Evolutionary conservation across 1,140 invertebrate genomes (phyloP), one percentile per base, ranked within the genome.

Genomic region (Drosophila sproati): DNA sequence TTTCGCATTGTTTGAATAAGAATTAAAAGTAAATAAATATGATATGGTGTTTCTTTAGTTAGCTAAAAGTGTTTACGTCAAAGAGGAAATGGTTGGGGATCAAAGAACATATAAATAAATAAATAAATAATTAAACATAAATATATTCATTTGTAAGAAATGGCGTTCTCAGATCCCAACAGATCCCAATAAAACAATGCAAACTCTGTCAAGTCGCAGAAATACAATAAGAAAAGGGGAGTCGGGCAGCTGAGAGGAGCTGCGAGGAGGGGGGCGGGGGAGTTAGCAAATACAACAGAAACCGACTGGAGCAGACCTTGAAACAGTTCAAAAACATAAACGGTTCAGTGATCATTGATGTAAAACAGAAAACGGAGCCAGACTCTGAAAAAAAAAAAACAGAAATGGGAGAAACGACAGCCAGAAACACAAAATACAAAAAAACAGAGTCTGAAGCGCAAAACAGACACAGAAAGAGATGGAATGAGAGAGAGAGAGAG

Each of bases 311-410:
- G 75, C 71, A 91, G 91, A 91, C 91, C 91, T 91, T 91, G 91
- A 91, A 91, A 91, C 91, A 92, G 91, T 92, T 92, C 91, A 92
- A 91, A 91, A 91, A 80, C 87, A 87, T 91, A 91, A 92, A 92
- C 87, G 91, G 91, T 92, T 92, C 91, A 92, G 88, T 92, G 91
- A 92, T 91, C 91, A 92, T 91, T 91, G 83, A 92, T 87, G 82
- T 81, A 87, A 91, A 91, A 77, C 72, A 78, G 37, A 71, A 51
- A 43, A 61, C 51, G 67, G 35, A 69, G 52, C 51, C 56, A 60
- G 37, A 73, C 52, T 29, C 62, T 50, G 10, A 34, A 43, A 1
- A 34, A 34, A 34, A 34, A 4, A 34, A 34, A 63, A 62, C 71
- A 69, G 56, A 69, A 74, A 59, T 71, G 60, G 75, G 62, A 69